Base-by-base conservation (phyloP, 2,888 invertebrate genomes). In the Polylopha cassiicola region DNA sequence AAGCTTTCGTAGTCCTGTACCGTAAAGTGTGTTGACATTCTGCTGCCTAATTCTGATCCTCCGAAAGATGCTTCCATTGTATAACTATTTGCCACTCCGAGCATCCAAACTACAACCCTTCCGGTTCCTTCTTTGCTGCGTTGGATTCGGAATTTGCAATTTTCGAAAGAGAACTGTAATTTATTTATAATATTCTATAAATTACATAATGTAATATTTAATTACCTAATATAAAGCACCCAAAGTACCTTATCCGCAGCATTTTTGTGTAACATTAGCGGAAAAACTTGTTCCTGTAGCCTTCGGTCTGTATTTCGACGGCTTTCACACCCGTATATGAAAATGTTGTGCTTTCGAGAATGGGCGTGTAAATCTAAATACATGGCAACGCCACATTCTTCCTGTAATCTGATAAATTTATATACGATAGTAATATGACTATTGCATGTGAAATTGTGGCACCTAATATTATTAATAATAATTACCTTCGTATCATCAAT, bases 41-140 rank as follows among this genome's bases (percentile, higher is more conserved):
- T 89, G 26, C 92, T 91, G 2, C 95, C 95, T 38, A 96, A 76
- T 48, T 91, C 91, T 2, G 97, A 94, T 5, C 97, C 98, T 32
- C 95, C 95, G 72, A 97, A 95, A 0, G 97, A 97, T 4, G 97
- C 96, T 82, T 98, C 98, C 89, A 98, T 90, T 3, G 97, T 98
- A 68, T 95, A 98, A 73, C 97, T 97, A 63, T 97, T 96, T 41
- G 93, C 91, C 27, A 97, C 94, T 13, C 97, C 97, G 88, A 97
- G 90, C 88, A 96, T 93, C 97, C 97, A 97, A 60, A 97, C 93
- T 0, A 97, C 97, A 4, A 98, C 94, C 41, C 98, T 87, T 3
- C 97, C 97, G 0, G 97, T 97, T 2, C 97, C 97, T 80, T 97
- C 97, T 81, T 97, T 97, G 58, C 93, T 93, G 49, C 95, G 91